These are phyloP conservation scores for Pelodiscus sinensis DNA, from an alignment of 2,113 vertebrate species.

Conservation along the genomic window DNA sequence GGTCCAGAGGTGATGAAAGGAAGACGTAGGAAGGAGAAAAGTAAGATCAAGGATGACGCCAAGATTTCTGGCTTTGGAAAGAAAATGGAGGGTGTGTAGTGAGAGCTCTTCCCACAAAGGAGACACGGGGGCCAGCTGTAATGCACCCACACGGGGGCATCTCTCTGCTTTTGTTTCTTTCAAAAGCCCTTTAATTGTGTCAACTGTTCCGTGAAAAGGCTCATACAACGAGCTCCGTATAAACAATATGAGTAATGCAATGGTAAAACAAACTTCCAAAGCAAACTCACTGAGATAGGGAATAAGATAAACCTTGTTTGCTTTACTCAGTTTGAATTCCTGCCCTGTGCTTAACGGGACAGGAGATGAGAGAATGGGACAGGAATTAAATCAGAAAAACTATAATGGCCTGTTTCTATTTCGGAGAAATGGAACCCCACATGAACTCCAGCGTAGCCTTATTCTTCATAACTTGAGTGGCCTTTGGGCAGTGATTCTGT, in stretches of 20 bases:
- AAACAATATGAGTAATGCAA: not conserved
- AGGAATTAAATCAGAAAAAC: not conserved
- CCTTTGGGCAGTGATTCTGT: not conserved
- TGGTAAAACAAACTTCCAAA: not conserved
- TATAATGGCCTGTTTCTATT: not conserved
- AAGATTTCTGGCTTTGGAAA: not conserved
- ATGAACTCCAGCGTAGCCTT: not conserved
- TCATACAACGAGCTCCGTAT: not conserved
- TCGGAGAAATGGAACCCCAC: not conserved
- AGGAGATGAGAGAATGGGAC: not conserved
- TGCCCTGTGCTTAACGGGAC: rapidly evolving
- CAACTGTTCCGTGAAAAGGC: not conserved
- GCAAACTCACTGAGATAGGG: rapidly evolving
- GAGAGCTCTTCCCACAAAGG: not conserved
- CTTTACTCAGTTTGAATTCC: not conserved
- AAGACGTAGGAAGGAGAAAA: not conserved
- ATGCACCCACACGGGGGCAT: not conserved
- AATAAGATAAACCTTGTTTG: not conserved
- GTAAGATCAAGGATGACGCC: not conserved
- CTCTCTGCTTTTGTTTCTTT: not conserved
- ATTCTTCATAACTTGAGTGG: not conserved
- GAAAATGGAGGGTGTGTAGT: not conserved
- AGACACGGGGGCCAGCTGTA: not conserved
- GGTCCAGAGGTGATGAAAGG: not conserved
- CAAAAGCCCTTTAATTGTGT: not conserved